Evolutionary conservation across 1,140 invertebrate species (phyloP).

Genomic region (Nephila pilipes): DNA sequence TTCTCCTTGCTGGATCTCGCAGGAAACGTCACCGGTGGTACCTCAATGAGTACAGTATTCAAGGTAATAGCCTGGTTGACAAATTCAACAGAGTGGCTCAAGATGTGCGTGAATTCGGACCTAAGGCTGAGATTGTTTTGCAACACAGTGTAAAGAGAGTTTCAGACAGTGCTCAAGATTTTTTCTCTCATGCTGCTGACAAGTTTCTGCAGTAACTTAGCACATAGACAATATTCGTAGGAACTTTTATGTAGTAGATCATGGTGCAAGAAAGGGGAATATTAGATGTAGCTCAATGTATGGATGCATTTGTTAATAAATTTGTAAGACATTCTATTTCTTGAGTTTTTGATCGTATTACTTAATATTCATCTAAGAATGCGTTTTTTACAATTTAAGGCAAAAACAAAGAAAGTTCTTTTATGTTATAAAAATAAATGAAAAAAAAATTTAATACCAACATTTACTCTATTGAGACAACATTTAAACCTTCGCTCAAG

Average conservation of each 20-base stretch:
- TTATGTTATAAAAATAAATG: too few species aligned
- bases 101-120: constrained; percentile 66
- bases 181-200: constrained; percentile 68
- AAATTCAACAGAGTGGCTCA: constrained; percentile 76
- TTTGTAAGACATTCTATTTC: background rate
- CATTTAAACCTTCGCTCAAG: too few species aligned
- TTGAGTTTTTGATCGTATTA: too few species aligned
- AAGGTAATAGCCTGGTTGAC: constrained; percentile 69
- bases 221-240: background rate
- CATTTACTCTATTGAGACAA: too few species aligned
- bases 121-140: constrained; percentile 60
- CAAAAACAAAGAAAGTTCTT: too few species aligned
- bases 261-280: background rate
- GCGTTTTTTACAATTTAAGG: too few species aligned
- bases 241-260: background rate
- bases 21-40: constrained; percentile 66
- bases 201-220: constrained; percentile 32
- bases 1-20: constrained; percentile 66
- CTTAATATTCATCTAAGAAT: too few species aligned
- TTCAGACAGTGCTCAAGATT: constrained; percentile 67
- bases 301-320: constrained; percentile 14
- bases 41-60: constrained; percentile 60
- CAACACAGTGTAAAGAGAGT: constrained; percentile 71
- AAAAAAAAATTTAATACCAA: too few species aligned
- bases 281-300: constrained; percentile 4